Evolutionary conservation across 2,113 vertebrate genomes (phyloP).

Genomic region (Bucco capensis): DNA sequence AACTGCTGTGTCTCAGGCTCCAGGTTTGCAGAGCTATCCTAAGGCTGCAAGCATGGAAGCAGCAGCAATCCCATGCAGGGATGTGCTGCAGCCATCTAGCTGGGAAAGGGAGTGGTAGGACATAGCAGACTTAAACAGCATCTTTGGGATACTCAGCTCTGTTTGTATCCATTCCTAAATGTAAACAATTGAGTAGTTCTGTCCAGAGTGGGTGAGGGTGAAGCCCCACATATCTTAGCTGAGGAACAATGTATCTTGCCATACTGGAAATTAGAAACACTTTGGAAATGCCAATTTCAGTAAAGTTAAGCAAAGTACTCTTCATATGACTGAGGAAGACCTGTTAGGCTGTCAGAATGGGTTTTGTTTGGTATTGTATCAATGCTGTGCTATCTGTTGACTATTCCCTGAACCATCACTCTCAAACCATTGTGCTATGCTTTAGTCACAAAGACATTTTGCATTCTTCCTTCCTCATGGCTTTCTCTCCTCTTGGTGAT

Average conservation of each 20-base stretch:
- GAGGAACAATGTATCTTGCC: not conserved
- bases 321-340: conserved; percentile 3
- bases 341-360: not conserved
- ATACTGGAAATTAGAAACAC: not conserved
- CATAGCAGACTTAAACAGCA: not conserved
- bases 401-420: not conserved
- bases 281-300: too few relatives aligned
- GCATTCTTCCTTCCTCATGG: conserved; percentile 19
- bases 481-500: conserved; percentile 35
- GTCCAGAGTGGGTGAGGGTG: not conserved
- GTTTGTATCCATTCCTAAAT: not conserved
- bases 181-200: not conserved
- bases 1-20: not conserved
- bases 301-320: conserved; percentile 33
- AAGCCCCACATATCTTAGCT: not conserved
- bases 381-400: not conserved
- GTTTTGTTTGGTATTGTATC: conserved; percentile 18
- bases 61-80: not conserved
- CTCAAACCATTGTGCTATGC: conserved; percentile 23
- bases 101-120: not conserved
- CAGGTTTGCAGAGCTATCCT: not conserved
- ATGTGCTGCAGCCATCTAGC: not conserved
- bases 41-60: not conserved
- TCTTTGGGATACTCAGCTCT: not conserved
- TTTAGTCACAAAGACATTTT: conserved; percentile 21